Evolutionary conservation across 2,113 vertebrate genomes (phyloP).

Genomic region (Danionella cerebrum): DNA sequence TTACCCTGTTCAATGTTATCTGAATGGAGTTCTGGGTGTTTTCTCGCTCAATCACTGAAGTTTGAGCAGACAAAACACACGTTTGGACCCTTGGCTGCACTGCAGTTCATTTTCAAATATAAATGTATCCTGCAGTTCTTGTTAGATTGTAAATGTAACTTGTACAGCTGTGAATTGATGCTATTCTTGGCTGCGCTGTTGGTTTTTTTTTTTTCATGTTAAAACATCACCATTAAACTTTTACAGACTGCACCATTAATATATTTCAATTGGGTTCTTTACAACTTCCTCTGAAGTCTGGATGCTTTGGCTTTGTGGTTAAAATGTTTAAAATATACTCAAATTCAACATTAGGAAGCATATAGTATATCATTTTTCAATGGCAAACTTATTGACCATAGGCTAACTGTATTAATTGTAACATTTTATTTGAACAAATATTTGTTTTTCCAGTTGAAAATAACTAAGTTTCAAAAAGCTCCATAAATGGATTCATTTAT

Average conservation of each 20-base stretch:
- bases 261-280: background rate
- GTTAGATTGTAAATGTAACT: slow-evolving; percentile 14
- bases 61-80: slow-evolving; percentile 28
- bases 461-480: too few species aligned
- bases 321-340: too few species aligned
- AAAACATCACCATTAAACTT: slow-evolving; percentile 17
- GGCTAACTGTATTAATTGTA: too few species aligned
- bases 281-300: background rate
- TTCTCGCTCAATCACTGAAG: slow-evolving; percentile 60
- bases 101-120: background rate
- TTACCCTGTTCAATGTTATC: slow-evolving; percentile 47
- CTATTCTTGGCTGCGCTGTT: slow-evolving; percentile 14
- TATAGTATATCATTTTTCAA: too few species aligned
- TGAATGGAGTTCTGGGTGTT: slow-evolving; percentile 59
- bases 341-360: too few species aligned
- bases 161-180: background rate
- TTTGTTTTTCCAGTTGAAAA: too few species aligned
- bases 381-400: too few species aligned
- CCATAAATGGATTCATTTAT: too few species aligned
- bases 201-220: slow-evolving; percentile 5
- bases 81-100: background rate
- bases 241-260: slow-evolving; percentile 8
- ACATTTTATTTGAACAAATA: too few species aligned
- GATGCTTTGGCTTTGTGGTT: background rate
- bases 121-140: slow-evolving; percentile 16